Conservation (phyloP, 2,113 vertebrate species). For the Phrynosoma platyrhinos region DNA sequence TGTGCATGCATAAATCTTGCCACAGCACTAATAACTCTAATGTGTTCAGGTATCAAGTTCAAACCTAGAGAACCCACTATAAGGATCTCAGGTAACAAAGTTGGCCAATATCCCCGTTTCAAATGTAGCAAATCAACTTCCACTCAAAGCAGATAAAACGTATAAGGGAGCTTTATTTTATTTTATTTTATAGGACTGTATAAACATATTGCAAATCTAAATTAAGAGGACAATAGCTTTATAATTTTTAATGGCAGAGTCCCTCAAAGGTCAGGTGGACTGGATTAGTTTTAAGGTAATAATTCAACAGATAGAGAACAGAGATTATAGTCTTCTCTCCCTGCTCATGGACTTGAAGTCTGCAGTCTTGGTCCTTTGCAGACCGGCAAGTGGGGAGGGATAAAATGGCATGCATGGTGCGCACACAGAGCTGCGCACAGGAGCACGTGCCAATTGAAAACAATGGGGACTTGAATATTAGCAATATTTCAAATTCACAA, state of each 20-base stretch:
- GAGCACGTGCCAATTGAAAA: too few species aligned
- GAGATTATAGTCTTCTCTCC: constrained; percentile 31
- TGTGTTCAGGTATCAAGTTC: not conserved
- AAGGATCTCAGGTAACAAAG: not conserved
- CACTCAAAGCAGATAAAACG: not conserved
- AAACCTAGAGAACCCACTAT: not conserved
- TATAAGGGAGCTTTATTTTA: constrained; percentile 9
- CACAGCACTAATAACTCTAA: not conserved
- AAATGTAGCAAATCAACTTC: not conserved
- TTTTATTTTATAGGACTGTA: constrained; percentile 47
- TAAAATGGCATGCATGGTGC: too few species aligned
- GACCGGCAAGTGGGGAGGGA: too few species aligned
- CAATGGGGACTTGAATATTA: too few species aligned
- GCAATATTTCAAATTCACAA: too few species aligned
- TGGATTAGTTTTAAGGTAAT: not conserved
- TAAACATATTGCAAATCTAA: constrained; percentile 53
- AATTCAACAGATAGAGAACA: not conserved
- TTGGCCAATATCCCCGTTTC: not conserved
- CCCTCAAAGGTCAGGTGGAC: not conserved
- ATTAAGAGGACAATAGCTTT: constrained; percentile 43
- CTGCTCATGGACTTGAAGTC: too few species aligned
- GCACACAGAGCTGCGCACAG: too few species aligned
- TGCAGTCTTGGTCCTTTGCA: too few species aligned
- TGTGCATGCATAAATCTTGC: not conserved
- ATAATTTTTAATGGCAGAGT: not conserved